Percentiles rank a stretch among this genome's conserved stretches.
Conservation (phyloP, 2,797 vertebrate genomes). For the Thripadectes ignobilis region DNA sequence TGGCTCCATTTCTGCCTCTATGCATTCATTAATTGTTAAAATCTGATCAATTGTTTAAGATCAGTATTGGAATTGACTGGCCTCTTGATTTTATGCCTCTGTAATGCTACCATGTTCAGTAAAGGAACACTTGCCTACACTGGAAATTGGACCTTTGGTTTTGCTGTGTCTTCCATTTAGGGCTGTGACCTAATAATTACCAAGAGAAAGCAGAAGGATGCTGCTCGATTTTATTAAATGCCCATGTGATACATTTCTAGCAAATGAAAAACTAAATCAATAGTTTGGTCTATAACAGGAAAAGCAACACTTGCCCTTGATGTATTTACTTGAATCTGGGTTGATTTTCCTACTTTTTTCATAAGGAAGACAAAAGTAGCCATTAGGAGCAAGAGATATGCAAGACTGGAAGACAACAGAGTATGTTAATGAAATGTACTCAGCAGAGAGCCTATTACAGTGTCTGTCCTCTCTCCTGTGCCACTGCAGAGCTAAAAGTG, state of each 20-base stretch:
- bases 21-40: background rate
- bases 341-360: conserved; percentile 6
- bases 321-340: background rate
- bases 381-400: background rate
- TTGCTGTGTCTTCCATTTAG: conserved; percentile 5
- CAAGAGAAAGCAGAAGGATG: background rate
- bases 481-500: conserved; percentile 50
- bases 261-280: background rate
- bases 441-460: conserved; percentile 28
- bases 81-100: background rate
- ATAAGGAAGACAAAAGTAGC: conserved; percentile 40
- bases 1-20: background rate
- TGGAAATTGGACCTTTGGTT: background rate
- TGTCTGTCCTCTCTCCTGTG: conserved; percentile 26
- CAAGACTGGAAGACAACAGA: conserved; percentile 34
- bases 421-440: conserved; percentile 22
- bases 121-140: background rate
- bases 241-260: background rate
- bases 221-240: background rate
- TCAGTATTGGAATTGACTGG: background rate
- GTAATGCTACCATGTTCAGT: background rate
- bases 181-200: conserved; percentile 13
- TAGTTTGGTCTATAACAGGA: background rate
- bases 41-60: background rate
- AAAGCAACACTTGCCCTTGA: background rate